Base-by-base conservation (phyloP, 2,797 vertebrate genomes). In the Phyllotis vaccarum region DNA sequence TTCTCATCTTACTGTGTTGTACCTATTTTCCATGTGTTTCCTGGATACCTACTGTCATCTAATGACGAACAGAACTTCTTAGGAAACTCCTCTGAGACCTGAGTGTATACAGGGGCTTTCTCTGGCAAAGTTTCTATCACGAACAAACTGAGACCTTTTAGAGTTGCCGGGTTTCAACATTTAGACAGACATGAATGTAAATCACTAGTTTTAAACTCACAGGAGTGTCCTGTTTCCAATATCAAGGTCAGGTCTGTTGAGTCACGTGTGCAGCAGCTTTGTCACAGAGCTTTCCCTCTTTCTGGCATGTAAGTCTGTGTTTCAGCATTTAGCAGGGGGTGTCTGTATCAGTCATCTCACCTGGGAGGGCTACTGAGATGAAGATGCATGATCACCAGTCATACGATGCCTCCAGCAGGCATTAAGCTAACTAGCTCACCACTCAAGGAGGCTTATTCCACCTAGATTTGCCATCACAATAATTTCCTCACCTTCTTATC, bases 401-500 rank as follows among this genome's bases (percentile, higher is more conserved):
- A 81, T 31, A 13, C 1, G 6, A 37, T 6, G 5, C 27, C 78
- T 16, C 13, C 5, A 46, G 3, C 7, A 49, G 3, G 29, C 0
- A 1, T 75, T 80, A 21, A 8, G 14, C 43, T n/a, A 86, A 40
- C 21, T 2, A 13, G 6, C 17, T 66, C 13, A 13, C 56, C n/a
- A 66, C 24, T 6, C 22, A 16, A 3, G 34, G 29, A 68, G 34
- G 27, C 29, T 37, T 3, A 52, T 7, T 52, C n/a, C 11, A 11
- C 29, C 83, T n/a, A 31, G 29, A 16, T 34, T 29, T 43, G n/a
- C 21, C 58, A 60, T 34, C 78, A 2, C 9, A 83, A 29, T 9
- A 13, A 7, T 31, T 34, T 34, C 76, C 43, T 82, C 58, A 21
- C 56, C 27, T 58, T 43, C 34, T 70, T 1, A 1, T 8, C 58